Percentiles rank a stretch among this genome's conserved stretches.
These are phyloP conservation scores for Axinella damicornis DNA, from an alignment of 37 sponge, comb jelly and placozoan species.

Conservation along the genomic window DNA sequence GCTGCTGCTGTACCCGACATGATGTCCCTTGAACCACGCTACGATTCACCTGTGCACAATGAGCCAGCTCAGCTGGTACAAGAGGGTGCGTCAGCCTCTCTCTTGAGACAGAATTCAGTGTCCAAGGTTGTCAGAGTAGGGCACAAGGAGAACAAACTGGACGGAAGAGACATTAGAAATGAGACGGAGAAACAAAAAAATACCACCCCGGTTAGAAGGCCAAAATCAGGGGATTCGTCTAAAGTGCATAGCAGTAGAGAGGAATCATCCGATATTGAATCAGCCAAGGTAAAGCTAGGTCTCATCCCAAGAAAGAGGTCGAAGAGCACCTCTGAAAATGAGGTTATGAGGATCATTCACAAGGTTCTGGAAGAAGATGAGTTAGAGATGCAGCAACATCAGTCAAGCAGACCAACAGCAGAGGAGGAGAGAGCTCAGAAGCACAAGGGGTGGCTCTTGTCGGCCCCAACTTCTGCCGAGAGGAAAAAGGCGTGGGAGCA, in stretches of 20 bases:
- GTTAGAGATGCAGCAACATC: no score
- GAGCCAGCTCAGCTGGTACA: no score
- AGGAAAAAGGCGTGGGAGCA: constrained; percentile 38
- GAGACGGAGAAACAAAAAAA: no score
- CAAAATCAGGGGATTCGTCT: constrained; percentile 20
- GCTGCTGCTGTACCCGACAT: no score
- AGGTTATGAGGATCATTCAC: constrained; percentile 17
- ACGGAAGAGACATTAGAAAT: no score
- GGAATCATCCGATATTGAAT: constrained; percentile 18
- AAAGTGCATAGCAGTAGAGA: neutral
- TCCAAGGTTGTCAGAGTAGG: no score
- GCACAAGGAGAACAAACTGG: no score
- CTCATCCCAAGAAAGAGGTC: constrained; percentile 19
- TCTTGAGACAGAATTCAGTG: no score
- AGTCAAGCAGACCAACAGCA: neutral
- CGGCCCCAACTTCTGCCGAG: constrained; percentile 48
- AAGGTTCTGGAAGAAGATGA: constrained; percentile 13
- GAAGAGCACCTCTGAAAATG: constrained; percentile 14
- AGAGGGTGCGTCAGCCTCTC: no score
- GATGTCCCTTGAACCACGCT: no score
- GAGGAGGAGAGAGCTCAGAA: constrained; percentile 12
- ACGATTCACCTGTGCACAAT: no score
- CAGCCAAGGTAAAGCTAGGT: constrained; percentile 42
- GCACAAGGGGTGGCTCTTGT: constrained; percentile 32
- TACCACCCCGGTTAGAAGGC: neutral